A percentile compares a stretch with the other conserved stretches of the same genome.
phyloP scores from a whole-genome alignment of 2,888 invertebrate species.

The Seira sanloemensis region DNA sequence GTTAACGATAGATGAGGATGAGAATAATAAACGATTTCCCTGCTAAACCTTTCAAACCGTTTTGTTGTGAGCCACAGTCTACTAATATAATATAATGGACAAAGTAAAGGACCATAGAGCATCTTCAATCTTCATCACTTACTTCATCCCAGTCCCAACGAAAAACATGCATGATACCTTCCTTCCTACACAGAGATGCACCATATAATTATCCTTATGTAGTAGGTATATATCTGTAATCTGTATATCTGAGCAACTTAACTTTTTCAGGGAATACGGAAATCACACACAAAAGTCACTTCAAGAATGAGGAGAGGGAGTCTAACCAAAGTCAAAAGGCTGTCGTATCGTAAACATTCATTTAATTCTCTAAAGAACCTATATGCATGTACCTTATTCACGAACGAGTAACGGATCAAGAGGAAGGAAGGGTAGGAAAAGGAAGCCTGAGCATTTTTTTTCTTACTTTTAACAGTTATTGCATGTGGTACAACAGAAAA shows the following conservation, averaged over 20 bases:
- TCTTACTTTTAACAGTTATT: not conserved
- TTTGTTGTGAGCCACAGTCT: not conserved
- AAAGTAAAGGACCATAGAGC: not conserved
- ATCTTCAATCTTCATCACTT: not conserved
- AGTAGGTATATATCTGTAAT: not conserved
- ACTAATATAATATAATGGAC: not conserved
- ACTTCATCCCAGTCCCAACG: not conserved
- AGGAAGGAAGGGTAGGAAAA: slow-evolving; percentile 4
- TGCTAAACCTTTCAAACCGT: not conserved
- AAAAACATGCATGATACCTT: not conserved
- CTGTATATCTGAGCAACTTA: too few relatives aligned
- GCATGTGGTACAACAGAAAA: not conserved
- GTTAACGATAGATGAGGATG: not conserved
- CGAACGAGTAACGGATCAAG: not conserved
- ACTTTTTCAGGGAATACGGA: too few relatives aligned
- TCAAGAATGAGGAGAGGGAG: not conserved
- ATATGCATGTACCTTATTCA: not conserved
- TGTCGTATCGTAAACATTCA: slow-evolving; percentile 4
- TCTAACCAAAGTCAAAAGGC: too few relatives aligned
- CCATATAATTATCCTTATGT: too few relatives aligned
- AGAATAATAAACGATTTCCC: not conserved
- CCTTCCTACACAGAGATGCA: too few relatives aligned
- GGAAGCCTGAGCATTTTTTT: not conserved
- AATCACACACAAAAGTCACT: not conserved
- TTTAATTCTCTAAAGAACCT: not conserved